Conservation (phyloP, 1,140 invertebrate genomes). For the Pseudomyrmex gracilis region DNA sequence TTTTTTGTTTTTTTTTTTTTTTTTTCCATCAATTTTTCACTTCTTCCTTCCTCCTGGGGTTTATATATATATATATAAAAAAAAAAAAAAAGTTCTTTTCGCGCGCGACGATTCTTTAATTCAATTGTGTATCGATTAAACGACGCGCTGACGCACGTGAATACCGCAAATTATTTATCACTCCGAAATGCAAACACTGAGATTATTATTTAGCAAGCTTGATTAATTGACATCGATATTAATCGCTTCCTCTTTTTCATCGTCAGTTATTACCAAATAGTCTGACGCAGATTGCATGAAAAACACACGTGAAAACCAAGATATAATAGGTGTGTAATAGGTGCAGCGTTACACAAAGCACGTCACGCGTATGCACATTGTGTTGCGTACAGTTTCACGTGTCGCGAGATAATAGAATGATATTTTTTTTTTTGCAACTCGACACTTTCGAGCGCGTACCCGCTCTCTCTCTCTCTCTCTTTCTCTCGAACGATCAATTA, state of each 20-base stretch:
- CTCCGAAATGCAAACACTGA: no score
- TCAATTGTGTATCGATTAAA: no score
- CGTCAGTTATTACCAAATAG: slow-evolving; percentile 3
- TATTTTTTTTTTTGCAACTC: neutral
- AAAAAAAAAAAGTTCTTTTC: no score
- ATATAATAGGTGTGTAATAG: neutral
- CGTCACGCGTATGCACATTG: neutral
- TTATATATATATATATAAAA: no score
- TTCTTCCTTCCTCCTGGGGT: no score
- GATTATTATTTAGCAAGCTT: neutral
- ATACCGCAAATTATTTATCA: no score
- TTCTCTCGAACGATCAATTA: slow-evolving; percentile 16
- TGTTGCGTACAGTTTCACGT: neutral
- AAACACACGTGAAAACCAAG: neutral
- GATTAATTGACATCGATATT: neutral
- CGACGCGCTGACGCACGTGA: no score
- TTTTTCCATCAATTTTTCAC: neutral
- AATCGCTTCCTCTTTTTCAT: neutral
- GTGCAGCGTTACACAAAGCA: no score
- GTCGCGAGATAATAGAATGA: slow-evolving; percentile 1
- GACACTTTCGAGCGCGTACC: neutral
- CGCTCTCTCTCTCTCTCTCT: no score
- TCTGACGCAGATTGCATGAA: no score
- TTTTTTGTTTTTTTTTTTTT: neutral
- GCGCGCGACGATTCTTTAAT: no score